A percentile compares a stretch with the other conserved stretches of the same genome.
Conservation (phyloP, 2,797 vertebrate species). For the Pitangus sulphuratus region DNA sequence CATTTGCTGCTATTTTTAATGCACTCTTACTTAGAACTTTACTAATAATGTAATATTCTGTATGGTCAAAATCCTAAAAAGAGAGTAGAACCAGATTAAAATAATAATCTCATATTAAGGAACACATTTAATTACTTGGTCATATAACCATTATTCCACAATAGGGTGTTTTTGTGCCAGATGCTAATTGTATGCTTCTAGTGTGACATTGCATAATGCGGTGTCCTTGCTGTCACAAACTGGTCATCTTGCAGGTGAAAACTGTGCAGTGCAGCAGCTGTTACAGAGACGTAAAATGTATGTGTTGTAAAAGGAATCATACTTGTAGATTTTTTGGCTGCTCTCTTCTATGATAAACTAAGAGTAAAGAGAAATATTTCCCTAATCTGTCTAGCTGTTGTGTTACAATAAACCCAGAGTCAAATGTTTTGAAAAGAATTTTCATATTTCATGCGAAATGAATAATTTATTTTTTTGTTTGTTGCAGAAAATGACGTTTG, state of each 20-base stretch:
- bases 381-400: not conserved
- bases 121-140: conserved; percentile 17
- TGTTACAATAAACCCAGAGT: not conserved
- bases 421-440: not conserved
- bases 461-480: conserved; percentile 7
- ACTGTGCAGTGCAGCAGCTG: not conserved
- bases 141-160: not conserved
- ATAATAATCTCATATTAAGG: not conserved
- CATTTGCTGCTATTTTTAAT: not conserved
- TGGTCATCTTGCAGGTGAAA: conserved; percentile 22
- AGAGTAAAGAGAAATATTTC: not conserved
- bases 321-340: not conserved
- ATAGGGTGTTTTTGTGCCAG: not conserved
- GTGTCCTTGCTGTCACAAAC: conserved; percentile 39
- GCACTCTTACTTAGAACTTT: not conserved
- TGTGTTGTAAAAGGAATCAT: not conserved
- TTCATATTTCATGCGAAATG: not conserved
- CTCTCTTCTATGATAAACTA: not conserved
- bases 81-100: not conserved
- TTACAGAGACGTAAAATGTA: not conserved
- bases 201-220: not conserved
- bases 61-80: not conserved
- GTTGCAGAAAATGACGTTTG: conserved; percentile 52
- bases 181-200: not conserved
- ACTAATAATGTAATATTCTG: not conserved